Evolutionary conservation across 2,797 vertebrate species (phyloP).

Genomic region (Syngnathus rostellatus): DNA sequence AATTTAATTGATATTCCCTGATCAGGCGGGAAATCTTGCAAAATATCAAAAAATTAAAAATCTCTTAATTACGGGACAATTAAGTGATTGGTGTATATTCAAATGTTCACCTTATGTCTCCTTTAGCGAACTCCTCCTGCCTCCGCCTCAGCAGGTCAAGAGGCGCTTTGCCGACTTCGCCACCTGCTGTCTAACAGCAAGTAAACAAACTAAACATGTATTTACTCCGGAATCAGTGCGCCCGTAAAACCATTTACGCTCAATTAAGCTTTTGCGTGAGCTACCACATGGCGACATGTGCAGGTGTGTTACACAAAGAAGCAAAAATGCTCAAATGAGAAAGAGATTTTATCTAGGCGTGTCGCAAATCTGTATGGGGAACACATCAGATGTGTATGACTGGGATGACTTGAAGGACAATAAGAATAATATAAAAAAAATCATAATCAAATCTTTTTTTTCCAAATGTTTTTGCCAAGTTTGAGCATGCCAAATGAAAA

Average conservation of each 20-base stretch:
- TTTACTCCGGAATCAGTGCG: conserved; percentile 67
- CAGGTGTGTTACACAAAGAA: background rate
- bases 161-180: conserved; percentile 41
- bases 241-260: conserved; percentile 68
- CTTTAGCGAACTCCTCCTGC: conserved; percentile 13
- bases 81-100: conserved; percentile 1
- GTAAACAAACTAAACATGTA: conserved; percentile 58
- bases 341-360: no score
- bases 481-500: no score
- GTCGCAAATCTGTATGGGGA: no score
- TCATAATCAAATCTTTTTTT: no score
- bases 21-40: no score
- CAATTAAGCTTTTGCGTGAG: conserved; percentile 70
- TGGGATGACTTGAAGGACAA: background rate
- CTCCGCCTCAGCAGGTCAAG: conserved; percentile 27
- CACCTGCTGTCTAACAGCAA: conserved; percentile 68
- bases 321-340: no score
- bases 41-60: background rate
- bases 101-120: conserved; percentile 15
- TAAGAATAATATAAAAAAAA: background rate
- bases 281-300: conserved; percentile 49
- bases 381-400: no score
- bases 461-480: no score
- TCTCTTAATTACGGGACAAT: background rate
- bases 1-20: no score